Percentiles rank a stretch among this genome's conserved stretches.
Conservation (phyloP, 2,888 invertebrate species). For the Drosophila anceps region DNA sequence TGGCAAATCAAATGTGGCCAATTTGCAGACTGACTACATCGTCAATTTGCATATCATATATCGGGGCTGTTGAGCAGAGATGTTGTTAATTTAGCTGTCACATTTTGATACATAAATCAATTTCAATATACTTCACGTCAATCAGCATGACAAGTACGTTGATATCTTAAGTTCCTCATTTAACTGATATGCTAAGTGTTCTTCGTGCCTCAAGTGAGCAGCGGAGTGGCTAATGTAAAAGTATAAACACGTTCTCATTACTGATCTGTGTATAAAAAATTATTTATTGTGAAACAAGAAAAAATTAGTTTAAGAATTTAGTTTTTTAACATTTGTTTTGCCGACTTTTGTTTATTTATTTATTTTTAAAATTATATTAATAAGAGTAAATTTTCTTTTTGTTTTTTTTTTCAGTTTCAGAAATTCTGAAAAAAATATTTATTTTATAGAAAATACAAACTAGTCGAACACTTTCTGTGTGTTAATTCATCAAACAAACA, state of each 20-base stretch:
- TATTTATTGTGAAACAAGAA: too few relatives aligned
- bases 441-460: too few relatives aligned
- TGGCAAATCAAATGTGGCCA: constrained; percentile 77
- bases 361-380: not conserved
- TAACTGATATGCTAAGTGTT: constrained; percentile 8
- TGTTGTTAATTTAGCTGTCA: constrained; percentile 46
- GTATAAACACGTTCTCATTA: not conserved
- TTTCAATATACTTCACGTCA: constrained; percentile 43
- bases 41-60: constrained; percentile 76
- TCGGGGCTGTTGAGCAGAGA: constrained; percentile 51
- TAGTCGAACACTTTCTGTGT: too few relatives aligned
- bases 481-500: too few relatives aligned
- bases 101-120: constrained; percentile 62
- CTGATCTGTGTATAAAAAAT: too few relatives aligned
- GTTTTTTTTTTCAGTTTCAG: too few relatives aligned
- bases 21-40: constrained; percentile 53
- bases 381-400: too few relatives aligned
- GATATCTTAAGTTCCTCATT: constrained; percentile 28
- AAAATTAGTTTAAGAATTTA: too few relatives aligned
- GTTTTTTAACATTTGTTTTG: too few relatives aligned
- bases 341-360: too few relatives aligned
- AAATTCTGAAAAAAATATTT: too few relatives aligned
- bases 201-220: not conserved
- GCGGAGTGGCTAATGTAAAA: not conserved
- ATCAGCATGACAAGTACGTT: constrained; percentile 25